Evolutionary conservation across 2,797 vertebrate genomes (phyloP).

Genomic region (Centropyge bicolor): DNA sequence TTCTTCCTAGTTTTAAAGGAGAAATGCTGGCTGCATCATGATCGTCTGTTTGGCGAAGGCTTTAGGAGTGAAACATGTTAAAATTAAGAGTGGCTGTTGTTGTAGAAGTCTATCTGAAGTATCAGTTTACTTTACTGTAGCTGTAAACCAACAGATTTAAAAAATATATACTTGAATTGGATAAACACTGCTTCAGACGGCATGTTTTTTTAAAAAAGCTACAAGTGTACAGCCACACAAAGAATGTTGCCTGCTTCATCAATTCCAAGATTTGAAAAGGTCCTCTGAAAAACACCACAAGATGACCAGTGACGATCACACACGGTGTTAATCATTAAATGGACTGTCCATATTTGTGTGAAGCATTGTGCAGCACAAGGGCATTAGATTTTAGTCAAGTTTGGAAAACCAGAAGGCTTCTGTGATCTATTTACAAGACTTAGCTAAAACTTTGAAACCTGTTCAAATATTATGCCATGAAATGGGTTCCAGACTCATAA

Average conservation of each 20-base stretch:
- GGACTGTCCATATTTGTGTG: conserved; percentile 20
- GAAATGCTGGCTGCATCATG: conserved; percentile 20
- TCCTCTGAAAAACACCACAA: conserved; percentile 22
- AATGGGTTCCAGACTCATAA: conserved; percentile 57
- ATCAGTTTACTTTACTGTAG: not conserved
- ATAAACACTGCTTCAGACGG: conserved; percentile 30
- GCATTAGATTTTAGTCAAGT: conserved; percentile 40
- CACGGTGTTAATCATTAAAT: not conserved
- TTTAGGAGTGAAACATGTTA: not conserved
- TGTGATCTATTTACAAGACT: conserved; percentile 24
- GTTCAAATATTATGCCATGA: conserved; percentile 50
- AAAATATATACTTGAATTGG: conserved; percentile 3
- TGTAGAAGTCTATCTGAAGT: not conserved
- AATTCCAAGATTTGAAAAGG: conserved; percentile 22
- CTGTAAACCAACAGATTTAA: conserved; percentile 21
- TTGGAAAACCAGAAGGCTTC: conserved; percentile 33
- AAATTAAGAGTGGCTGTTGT: not conserved
- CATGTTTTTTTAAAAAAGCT: conserved; percentile 4
- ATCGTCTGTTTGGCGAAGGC: not conserved
- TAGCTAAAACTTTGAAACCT: conserved; percentile 42
- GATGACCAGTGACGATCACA: not conserved
- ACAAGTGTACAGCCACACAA: conserved; percentile 1
- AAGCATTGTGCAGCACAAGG: conserved; percentile 57
- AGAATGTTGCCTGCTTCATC: conserved; percentile 9
- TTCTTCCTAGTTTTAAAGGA: conserved; percentile 35